A percentile compares a stretch with the other conserved stretches of the same genome.
phyloP scores from a whole-genome alignment of 2,888 invertebrate species.

The Microctonus brassicae region DNA sequence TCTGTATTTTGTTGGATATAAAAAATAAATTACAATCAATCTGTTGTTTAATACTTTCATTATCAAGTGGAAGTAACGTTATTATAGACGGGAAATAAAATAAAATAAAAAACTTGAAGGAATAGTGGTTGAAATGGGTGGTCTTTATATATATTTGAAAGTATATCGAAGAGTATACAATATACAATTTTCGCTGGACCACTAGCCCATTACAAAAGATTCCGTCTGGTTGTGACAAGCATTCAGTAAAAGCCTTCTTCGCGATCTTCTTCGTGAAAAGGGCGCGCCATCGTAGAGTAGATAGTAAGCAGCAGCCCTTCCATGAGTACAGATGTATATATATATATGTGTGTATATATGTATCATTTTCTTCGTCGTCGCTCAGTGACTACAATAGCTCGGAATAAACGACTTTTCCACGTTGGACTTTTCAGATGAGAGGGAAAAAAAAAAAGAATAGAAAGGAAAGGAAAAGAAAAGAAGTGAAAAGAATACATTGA shows the following conservation, averaged over 20 bases:
- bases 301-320: slow-evolving; percentile 30
- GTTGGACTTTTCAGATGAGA: slow-evolving; percentile 54
- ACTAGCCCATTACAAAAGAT: slow-evolving; percentile 63
- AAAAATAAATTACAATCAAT: too few relatives aligned
- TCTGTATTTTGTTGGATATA: too few relatives aligned
- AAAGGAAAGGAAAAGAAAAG: background rate
- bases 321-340: slow-evolving; percentile 10
- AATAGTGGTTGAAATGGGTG: slow-evolving; percentile 1
- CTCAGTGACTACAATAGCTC: slow-evolving; percentile 41
- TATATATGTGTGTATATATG: slow-evolving; percentile 33
- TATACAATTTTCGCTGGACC: slow-evolving; percentile 66
- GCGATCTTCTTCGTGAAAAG: slow-evolving; percentile 49
- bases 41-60: background rate
- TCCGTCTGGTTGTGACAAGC: slow-evolving; percentile 56
- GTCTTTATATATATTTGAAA: slow-evolving; percentile 56
- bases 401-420: slow-evolving; percentile 59
- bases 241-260: slow-evolving; percentile 46
- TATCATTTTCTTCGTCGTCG: slow-evolving; percentile 29
- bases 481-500: background rate
- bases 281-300: slow-evolving; percentile 38
- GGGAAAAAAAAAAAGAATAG: slow-evolving; percentile 39
- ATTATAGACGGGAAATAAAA: background rate
- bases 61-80: background rate
- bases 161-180: slow-evolving; percentile 64
- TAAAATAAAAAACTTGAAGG: background rate